Conservation (phyloP, 2,113 vertebrate species). For the Ictalurus punctatus region DNA sequence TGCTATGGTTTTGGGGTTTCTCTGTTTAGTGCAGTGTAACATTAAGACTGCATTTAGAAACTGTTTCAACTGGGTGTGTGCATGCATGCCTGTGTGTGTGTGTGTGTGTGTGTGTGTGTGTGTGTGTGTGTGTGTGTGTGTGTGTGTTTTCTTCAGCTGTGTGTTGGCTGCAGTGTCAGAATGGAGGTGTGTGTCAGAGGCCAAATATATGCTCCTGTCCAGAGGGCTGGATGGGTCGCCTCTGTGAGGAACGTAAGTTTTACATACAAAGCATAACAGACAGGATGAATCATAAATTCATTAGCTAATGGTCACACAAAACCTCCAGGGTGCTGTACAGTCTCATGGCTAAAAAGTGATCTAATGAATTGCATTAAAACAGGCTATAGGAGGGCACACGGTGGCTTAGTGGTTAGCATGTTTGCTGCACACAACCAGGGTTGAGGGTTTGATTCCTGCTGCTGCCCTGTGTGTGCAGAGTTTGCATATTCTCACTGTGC, state of each 20-base stretch:
- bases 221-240: constrained; percentile 94
- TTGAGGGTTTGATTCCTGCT: too few relatives aligned
- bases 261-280: not conserved
- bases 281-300: not conserved
- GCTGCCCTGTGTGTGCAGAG: too few relatives aligned
- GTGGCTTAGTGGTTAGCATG: too few relatives aligned
- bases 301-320: not conserved
- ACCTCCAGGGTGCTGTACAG: not conserved
- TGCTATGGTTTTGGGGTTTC: not conserved
- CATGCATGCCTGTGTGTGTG: constrained; percentile 52
- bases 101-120: not conserved
- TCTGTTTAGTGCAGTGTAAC: not conserved
- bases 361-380: not conserved
- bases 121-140: constrained; percentile 71
- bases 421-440: too few relatives aligned
- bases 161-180: constrained; percentile 92
- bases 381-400: not conserved
- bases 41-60: not conserved
- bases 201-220: constrained; percentile 91
- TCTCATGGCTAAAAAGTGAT: not conserved
- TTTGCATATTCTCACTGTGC: too few relatives aligned
- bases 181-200: constrained; percentile 89
- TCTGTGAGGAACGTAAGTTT: constrained; percentile 94
- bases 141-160: constrained; percentile 75
- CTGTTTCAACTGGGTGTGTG: not conserved